phyloP scores from a whole-genome alignment of 2,888 invertebrate genomes.

The Mythimna vitellina region DNA sequence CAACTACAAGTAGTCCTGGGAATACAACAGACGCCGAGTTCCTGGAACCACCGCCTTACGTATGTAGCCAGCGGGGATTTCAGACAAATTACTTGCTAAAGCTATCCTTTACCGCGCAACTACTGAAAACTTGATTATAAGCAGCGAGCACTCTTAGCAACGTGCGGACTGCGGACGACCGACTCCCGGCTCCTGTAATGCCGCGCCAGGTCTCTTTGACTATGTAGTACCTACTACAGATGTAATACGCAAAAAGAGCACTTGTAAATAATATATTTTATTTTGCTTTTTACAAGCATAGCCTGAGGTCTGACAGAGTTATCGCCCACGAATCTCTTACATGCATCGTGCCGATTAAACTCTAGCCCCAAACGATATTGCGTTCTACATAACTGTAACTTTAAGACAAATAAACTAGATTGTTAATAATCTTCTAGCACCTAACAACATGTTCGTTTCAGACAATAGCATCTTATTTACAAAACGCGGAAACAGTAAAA shows the following conservation, averaged over 20 bases:
- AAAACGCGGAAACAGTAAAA: conserved; percentile 55
- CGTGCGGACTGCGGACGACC: conserved; percentile 21
- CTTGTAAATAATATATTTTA: conserved; percentile 11
- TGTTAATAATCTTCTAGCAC: conserved; percentile 31
- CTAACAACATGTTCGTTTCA: conserved; percentile 31
- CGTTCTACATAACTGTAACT: conserved; percentile 13
- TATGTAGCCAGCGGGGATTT: conserved; percentile 69
- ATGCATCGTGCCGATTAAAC: conserved; percentile 4
- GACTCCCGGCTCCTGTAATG: conserved; percentile 6
- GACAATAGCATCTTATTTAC: conserved; percentile 48
- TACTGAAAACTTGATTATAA: conserved; percentile 70
- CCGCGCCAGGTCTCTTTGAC: conserved; percentile 21
- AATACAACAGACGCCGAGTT: conserved; percentile 56
- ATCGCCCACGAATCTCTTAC: not conserved
- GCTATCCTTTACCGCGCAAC: conserved; percentile 69
- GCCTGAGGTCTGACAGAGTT: conserved; percentile 13
- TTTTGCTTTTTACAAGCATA: conserved; percentile 24
- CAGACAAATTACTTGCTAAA: conserved; percentile 66
- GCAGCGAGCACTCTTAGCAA: conserved; percentile 41
- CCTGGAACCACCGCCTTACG: conserved; percentile 51
- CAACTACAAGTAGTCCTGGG: conserved; percentile 59
- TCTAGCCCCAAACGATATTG: not conserved
- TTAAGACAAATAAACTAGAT: conserved; percentile 30
- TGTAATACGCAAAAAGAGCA: conserved; percentile 31
- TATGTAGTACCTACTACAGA: conserved; percentile 14